Evolutionary conservation across 35 echinoderm and acorn worm genomes (phyloP), one percentile per base, ranked within the genome.

Genomic region (Hemicentrotus pulcherrimus): DNA sequence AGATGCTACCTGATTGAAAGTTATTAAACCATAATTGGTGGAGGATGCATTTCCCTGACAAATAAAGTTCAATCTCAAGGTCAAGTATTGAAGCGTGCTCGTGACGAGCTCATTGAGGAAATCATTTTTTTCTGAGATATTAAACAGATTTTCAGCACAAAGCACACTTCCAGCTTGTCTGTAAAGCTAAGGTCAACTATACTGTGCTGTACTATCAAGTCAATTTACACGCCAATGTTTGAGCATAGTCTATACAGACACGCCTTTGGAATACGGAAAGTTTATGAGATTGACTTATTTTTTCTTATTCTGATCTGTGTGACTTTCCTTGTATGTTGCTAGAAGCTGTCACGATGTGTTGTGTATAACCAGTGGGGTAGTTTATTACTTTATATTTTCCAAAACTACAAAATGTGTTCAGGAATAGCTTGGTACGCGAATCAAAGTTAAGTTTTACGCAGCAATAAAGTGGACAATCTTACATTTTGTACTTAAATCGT

Each of bases 1-100:
- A 78, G 22, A 78, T 78, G 65, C 18, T 55, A 55, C 11, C 50
- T 28, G 65, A 78, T 78, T 78, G 65, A 78, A 8, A n/a, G 65
- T 78, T 78, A 78, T 78, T 78, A 78, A 28, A 78, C 3, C 15
- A 78, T 78, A 78, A 78, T 78, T 78, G 24, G 65, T 28, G 2
- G 22, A 22, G 65, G 65, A 78, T 78, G 65, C 19, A 28, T 78
- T 78, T 78, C 28, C 65, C 65, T 28, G 28, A 78, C 19, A 78
- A 78, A 78, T 78, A 78, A 78, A 78, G 65, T 78, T 78, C 65
- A 78, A 78, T n/a, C 8, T 78, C 65, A 78, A 78, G 65, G 65
- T 78, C 65, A 78, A 59, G 65, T 78, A 78, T n/a, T 78, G 28
- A 11, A 78, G 65, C 7, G 65, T n/a, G 65, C 22, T n/a, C 22